These are phyloP conservation scores for Cuniculus paca DNA, from an alignment of 2,797 vertebrate genomes.

Conservation along the genomic window DNA sequence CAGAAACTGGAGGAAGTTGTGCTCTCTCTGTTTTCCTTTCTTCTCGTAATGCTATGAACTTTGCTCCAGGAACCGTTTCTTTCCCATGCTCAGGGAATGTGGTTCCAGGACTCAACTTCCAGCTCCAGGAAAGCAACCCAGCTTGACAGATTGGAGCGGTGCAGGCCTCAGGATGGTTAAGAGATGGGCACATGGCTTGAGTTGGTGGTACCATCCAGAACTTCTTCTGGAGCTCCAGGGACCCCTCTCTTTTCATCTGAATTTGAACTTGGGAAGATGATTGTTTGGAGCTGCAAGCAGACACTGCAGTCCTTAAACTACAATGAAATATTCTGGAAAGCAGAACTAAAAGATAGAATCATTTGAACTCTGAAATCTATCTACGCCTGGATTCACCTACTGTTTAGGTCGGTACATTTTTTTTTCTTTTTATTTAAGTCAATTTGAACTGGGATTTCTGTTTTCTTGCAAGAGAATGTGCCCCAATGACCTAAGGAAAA, in stretches of 20 bases:
- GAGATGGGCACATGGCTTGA: background rate
- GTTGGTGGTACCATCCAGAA: background rate
- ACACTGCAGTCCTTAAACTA: background rate
- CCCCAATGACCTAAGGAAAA: background rate
- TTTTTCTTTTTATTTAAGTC: background rate
- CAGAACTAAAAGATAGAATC: background rate
- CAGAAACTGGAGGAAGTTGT: background rate
- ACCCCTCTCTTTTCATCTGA: background rate
- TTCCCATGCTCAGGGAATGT: background rate
- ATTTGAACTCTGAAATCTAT: background rate
- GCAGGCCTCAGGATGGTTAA: background rate
- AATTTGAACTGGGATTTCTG: slow-evolving; percentile 2
- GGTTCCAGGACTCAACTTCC: background rate
- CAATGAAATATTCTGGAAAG: background rate
- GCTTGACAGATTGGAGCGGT: background rate
- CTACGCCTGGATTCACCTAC: background rate
- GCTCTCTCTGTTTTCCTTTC: background rate
- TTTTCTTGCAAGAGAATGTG: background rate
- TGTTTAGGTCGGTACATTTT: background rate
- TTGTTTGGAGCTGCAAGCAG: background rate
- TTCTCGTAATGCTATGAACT: background rate
- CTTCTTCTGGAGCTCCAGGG: background rate
- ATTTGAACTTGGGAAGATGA: background rate
- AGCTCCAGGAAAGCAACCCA: background rate
- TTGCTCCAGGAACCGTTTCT: background rate